These are phyloP conservation scores for Dynastes grantii DNA, from an alignment of 2,888 invertebrate genomes.

Conservation along the genomic window DNA sequence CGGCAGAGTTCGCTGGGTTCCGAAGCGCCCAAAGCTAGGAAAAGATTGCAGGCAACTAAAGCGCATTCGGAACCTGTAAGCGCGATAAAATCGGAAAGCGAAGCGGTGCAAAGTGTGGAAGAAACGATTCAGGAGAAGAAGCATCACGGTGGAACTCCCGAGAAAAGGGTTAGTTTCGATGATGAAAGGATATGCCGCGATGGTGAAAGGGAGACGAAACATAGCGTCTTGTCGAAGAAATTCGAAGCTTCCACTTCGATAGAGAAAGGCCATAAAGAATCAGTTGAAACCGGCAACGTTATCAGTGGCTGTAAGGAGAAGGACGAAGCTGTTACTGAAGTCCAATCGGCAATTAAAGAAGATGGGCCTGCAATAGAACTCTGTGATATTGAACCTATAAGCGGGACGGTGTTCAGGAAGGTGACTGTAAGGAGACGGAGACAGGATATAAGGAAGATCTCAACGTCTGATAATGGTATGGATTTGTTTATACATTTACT, in stretches of 20 bases:
- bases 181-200: conserved; percentile 28
- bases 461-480: conserved; percentile 68
- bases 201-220: conserved; percentile 8
- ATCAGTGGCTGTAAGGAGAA: background rate
- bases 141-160: conserved; percentile 45
- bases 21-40: conserved; percentile 15
- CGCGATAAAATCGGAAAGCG: background rate
- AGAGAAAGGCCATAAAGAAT: background rate
- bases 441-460: conserved; percentile 69
- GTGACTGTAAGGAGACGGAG: conserved; percentile 77
- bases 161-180: conserved; percentile 58
- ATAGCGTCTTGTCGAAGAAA: conserved; percentile 6
- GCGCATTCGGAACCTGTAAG: conserved; percentile 13
- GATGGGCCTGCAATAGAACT: conserved; percentile 60
- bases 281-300: background rate
- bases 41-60: conserved; percentile 1
- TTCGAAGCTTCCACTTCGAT: background rate
- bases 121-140: conserved; percentile 45
- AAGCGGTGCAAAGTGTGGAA: background rate
- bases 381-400: conserved; percentile 74
- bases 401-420: conserved; percentile 78
- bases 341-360: conserved; percentile 49
- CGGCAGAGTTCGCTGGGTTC: conserved; percentile 33
- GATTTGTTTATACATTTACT: background rate
- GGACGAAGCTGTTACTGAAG: conserved; percentile 20